A percentile compares a stretch with the other conserved stretches of the same genome.
phyloP scores from a whole-genome alignment of 2,888 invertebrate genomes.

The Ceriagrion tenellum region DNA sequence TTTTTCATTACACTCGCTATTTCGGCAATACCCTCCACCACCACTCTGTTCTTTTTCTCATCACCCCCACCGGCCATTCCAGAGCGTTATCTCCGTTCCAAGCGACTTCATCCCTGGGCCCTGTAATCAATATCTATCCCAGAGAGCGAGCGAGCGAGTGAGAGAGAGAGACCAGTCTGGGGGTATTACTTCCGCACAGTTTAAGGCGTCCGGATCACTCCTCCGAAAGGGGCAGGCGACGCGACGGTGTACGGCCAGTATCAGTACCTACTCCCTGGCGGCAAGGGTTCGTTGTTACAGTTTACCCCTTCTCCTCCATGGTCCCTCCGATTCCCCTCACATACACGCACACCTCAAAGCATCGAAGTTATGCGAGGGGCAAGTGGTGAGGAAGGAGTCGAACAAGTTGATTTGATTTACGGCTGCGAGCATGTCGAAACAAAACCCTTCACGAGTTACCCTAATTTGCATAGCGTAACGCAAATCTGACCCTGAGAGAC shows the following conservation, averaged over 20 bases:
- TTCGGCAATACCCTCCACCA: not conserved
- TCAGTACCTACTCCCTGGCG: not conserved
- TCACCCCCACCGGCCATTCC: not conserved
- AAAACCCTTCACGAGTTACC: not conserved
- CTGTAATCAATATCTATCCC: slow-evolving; percentile 53
- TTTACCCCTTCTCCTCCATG: not conserved
- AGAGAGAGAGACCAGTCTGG: not conserved
- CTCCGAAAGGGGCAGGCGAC: not conserved
- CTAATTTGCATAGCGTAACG: not conserved
- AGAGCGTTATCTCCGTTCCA: slow-evolving; percentile 46
- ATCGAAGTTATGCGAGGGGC: not conserved
- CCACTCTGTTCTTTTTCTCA: not conserved
- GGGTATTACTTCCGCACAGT: slow-evolving; percentile 53
- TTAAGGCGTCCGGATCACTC: slow-evolving; percentile 49
- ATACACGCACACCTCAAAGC: not conserved
- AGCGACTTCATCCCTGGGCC: slow-evolving; percentile 36
- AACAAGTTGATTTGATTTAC: not conserved
- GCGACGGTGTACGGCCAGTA: not conserved
- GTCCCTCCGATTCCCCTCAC: not conserved
- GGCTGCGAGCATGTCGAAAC: not conserved
- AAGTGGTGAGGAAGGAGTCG: not conserved
- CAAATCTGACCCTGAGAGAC: not conserved
- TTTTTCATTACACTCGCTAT: not conserved
- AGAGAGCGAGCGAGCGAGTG: not conserved
- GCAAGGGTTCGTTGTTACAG: not conserved